Evolutionary conservation across 2,113 vertebrate genomes (phyloP).

Genomic region (Sialia sialis): DNA sequence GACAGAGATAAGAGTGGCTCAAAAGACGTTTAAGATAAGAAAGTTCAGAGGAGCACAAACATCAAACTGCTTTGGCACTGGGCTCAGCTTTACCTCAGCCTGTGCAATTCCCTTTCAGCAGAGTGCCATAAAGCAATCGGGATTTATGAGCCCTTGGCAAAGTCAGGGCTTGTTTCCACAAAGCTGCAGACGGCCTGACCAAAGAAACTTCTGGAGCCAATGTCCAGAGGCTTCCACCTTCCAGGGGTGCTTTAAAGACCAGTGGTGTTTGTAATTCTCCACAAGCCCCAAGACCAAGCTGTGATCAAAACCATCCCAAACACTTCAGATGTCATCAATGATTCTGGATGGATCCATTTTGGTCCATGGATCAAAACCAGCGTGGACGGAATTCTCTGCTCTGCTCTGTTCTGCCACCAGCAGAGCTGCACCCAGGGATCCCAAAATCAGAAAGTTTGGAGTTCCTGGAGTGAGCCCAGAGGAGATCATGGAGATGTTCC

Average conservation of each 20-base stretch:
- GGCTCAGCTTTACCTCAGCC: background rate
- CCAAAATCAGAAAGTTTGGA: background rate
- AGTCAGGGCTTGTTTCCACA: background rate
- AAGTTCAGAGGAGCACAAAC: background rate
- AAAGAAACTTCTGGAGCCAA: background rate
- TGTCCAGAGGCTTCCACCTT: background rate
- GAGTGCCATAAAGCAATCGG: background rate
- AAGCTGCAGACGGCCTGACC: background rate
- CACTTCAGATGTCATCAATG: background rate
- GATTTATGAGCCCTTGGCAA: background rate
- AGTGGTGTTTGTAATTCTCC: background rate
- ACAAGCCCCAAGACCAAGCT: background rate
- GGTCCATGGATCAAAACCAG: background rate
- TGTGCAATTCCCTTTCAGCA: background rate
- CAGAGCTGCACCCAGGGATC: background rate
- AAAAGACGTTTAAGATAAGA: background rate
- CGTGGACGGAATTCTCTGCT: fast-evolving
- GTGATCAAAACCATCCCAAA: background rate
- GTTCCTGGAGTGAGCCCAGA: fast-evolving
- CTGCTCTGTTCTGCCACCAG: fast-evolving
- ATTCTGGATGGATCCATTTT: too few species aligned
- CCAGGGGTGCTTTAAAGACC: background rate
- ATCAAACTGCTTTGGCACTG: background rate
- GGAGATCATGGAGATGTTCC: fast-evolving
- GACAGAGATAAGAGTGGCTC: background rate